Conservation (phyloP, 2,113 vertebrate species). For the Naja naja region DNA sequence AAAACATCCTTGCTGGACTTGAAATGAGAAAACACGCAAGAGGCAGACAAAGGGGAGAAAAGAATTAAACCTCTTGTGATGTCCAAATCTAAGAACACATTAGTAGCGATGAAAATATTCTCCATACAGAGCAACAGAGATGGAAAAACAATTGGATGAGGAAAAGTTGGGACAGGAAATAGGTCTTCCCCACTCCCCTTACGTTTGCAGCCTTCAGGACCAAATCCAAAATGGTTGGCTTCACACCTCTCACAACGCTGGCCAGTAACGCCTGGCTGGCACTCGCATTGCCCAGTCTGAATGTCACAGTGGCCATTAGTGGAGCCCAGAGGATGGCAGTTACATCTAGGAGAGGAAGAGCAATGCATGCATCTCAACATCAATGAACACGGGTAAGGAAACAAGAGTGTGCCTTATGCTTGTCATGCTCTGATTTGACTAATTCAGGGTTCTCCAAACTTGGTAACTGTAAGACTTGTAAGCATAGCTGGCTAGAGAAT, state of each 20-base stretch:
- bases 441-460: too few species aligned
- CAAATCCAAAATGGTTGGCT: constrained; percentile 90
- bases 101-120: rapidly evolving
- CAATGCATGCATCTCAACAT: neutral
- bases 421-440: neutral
- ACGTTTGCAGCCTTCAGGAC: constrained; percentile 95
- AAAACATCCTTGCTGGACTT: neutral
- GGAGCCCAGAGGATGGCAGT: constrained; percentile 88
- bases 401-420: rapidly evolving
- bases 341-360: constrained; percentile 73
- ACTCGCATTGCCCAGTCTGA: constrained; percentile 87
- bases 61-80: neutral
- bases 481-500: too few species aligned
- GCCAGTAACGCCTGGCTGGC: constrained; percentile 87
- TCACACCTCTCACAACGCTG: constrained; percentile 87
- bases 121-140: neutral
- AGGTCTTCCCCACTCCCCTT: constrained; percentile 33
- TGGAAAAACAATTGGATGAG: neutral
- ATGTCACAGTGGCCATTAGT: constrained; percentile 92
- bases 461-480: too few species aligned
- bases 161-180: neutral
- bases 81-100: neutral
- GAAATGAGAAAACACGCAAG: neutral
- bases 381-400: neutral
- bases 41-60: neutral